Evolutionary conservation across 2,797 vertebrate species (phyloP), one percentile per base, ranked within the genome.

Genomic region (Anomalospiza imberbis): DNA sequence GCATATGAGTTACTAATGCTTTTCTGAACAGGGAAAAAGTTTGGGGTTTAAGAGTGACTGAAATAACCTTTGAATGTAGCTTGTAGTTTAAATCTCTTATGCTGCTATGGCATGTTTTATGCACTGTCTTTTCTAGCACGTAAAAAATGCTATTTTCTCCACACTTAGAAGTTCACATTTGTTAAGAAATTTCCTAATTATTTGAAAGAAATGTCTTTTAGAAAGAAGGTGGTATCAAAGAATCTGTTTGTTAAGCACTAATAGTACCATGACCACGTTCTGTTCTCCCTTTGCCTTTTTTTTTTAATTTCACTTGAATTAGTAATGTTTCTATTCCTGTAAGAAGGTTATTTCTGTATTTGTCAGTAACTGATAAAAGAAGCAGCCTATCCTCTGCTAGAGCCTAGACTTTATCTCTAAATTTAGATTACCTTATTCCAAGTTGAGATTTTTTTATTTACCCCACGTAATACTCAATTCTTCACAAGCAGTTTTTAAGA

Each of bases 71-170:
- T 96, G 61, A 92, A 88, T 91, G 47, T 88, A 77, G 91, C 71
- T 91, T 73, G 50, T 85, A 73, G 83, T 58, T 92, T 50, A 44
- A 34, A 85, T 85, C 79, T 94, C 50, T 95, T 67, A 42, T 8
- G 57, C 54, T 94, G 85, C 88, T 94, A 29, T 88, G 68, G 88
- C 93, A 96, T 93, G 96, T 97, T 97, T 77, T 95, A 92, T 34
- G 85, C 60, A 17, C 42, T 94, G 31, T 90, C 57, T 88, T 55
- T 70, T 36, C 62, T 70, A 75, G 34, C 62, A 28, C 79, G 34
- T 51, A 29, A 72, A 54, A 80, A 83, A 34, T 28, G 22, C 6
- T 57, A 44, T 66, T 92, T 88, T 28, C 48, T 86, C 32, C 32
- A 25, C 17, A 8, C 10, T 66, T 70, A 47, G 8, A 32, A 74